Percentiles rank a stretch among this genome's conserved stretches.
Evolutionary conservation across 1,140 invertebrate species (phyloP).

Genomic region (Drosophila leontia): DNA sequence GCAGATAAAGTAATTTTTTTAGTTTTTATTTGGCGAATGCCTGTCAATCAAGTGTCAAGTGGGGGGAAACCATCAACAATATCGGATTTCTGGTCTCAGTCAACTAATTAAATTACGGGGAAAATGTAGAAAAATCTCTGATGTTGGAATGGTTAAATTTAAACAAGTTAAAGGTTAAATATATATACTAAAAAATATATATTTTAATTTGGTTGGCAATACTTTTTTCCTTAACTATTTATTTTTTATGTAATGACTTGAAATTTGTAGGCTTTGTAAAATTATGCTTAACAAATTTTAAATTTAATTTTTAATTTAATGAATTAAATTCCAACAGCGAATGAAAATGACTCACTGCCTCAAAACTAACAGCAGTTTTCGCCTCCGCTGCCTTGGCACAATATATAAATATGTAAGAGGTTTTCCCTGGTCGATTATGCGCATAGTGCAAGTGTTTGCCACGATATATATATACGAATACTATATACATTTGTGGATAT

Average conservation of each 20-base stretch:
- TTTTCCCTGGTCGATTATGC: slow-evolving; percentile 61
- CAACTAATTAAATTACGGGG: slow-evolving; percentile 83
- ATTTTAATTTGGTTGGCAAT: slow-evolving; percentile 80
- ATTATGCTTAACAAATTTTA: slow-evolving; percentile 74
- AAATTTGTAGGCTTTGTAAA: slow-evolving; percentile 69
- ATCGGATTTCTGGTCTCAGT: slow-evolving; percentile 81
- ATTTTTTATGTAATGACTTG: no score
- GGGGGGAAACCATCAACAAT: slow-evolving; percentile 78
- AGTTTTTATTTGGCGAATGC: slow-evolving; percentile 54
- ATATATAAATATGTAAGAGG: slow-evolving; percentile 74
- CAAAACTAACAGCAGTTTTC: not conserved
- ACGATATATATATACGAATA: slow-evolving; percentile 29
- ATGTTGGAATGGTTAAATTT: slow-evolving; percentile 66
- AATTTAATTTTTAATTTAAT: slow-evolving; percentile 82
- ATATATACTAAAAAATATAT: slow-evolving; percentile 13
- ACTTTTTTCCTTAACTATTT: slow-evolving; percentile 40
- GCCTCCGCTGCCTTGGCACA: slow-evolving; percentile 68
- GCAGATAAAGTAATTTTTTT: slow-evolving; percentile 3
- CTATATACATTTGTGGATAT: slow-evolving; percentile 19
- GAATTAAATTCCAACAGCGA: slow-evolving; percentile 65
- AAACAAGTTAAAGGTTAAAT: slow-evolving; percentile 51
- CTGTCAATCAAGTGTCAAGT: slow-evolving; percentile 83
- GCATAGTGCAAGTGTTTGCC: slow-evolving; percentile 74
- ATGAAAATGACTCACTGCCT: slow-evolving; percentile 20
- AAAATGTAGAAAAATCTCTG: slow-evolving; percentile 44